Evolutionary conservation across 2,797 vertebrate species (phyloP).

Genomic region (Petrocephalus schoutedeni): DNA sequence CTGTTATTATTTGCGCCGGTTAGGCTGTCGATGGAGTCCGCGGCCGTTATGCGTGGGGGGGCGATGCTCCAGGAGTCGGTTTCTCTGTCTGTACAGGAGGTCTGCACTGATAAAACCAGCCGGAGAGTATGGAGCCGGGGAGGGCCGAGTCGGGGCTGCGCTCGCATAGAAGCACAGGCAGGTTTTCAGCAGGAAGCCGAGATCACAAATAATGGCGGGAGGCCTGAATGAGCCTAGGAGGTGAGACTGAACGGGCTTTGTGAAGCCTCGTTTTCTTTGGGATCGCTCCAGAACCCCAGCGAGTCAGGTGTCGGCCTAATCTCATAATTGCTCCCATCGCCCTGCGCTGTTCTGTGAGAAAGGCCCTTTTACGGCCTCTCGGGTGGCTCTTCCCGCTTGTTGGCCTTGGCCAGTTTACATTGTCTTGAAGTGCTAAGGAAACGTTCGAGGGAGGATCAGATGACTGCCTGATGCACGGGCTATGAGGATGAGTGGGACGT

Average conservation of each 20-base stretch:
- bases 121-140: neutral
- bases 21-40: neutral
- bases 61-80: neutral
- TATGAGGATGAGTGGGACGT: slow-evolving; percentile 33
- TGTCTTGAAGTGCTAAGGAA: slow-evolving; percentile 21
- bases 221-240: slow-evolving; percentile 68
- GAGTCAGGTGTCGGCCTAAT: slow-evolving; percentile 71
- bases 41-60: neutral
- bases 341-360: slow-evolving; percentile 66
- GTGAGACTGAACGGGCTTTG: slow-evolving; percentile 61
- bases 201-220: slow-evolving; percentile 67
- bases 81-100: neutral
- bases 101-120: neutral
- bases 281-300: slow-evolving; percentile 65
- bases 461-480: slow-evolving; percentile 43
- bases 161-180: slow-evolving; percentile 46
- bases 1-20: neutral
- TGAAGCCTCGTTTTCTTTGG: slow-evolving; percentile 66
- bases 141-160: slow-evolving; percentile 46
- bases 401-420: neutral
- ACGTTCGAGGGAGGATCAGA: slow-evolving; percentile 30
- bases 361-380: slow-evolving; percentile 64
- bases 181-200: slow-evolving; percentile 64
- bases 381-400: slow-evolving; percentile 54
- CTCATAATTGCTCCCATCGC: slow-evolving; percentile 77